These are phyloP conservation scores for Amphipoea oculea DNA, from an alignment of 2,888 invertebrate species.

Conservation along the genomic window DNA sequence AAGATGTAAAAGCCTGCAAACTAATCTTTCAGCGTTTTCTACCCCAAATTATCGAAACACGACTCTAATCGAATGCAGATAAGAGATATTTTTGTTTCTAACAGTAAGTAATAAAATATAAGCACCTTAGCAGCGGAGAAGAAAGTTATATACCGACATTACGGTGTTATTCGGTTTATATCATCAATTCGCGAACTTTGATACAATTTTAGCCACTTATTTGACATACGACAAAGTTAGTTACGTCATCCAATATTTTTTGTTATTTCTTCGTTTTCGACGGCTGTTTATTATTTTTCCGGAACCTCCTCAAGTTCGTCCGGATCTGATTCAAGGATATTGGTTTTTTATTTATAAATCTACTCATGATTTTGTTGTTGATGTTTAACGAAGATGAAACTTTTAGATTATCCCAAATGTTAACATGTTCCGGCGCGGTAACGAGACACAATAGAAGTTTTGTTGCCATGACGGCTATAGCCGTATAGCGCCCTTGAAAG, in stretches of 20 bases:
- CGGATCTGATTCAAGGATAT: conserved; percentile 26
- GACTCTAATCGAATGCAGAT: background rate
- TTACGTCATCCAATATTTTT: conserved; percentile 24
- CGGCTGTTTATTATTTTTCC: conserved; percentile 25
- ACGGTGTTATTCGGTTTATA: conserved; percentile 21
- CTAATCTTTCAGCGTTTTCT: conserved; percentile 41
- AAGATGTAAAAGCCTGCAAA: conserved; percentile 55
- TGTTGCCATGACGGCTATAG: background rate
- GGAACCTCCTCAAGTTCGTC: background rate
- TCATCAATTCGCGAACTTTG: conserved; percentile 43
- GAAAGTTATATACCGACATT: conserved; percentile 47
- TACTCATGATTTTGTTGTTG: background rate
- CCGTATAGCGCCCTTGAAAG: background rate
- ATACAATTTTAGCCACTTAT: conserved; percentile 8
- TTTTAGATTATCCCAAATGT: background rate
- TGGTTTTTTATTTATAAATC: conserved; percentile 20
- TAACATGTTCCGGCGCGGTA: background rate
- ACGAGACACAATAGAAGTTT: background rate
- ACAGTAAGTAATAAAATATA: conserved; percentile 19
- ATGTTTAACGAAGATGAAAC: background rate
- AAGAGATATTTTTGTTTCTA: conserved; percentile 7
- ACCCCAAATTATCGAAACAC: background rate
- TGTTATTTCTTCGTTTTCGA: conserved; percentile 12
- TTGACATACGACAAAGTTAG: conserved; percentile 39
- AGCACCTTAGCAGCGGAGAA: conserved; percentile 26